A percentile compares a stretch with the other conserved stretches of the same genome.
Evolutionary conservation across 2,797 vertebrate species (phyloP).

Genomic region (Platyrinchus mystaceus): DNA sequence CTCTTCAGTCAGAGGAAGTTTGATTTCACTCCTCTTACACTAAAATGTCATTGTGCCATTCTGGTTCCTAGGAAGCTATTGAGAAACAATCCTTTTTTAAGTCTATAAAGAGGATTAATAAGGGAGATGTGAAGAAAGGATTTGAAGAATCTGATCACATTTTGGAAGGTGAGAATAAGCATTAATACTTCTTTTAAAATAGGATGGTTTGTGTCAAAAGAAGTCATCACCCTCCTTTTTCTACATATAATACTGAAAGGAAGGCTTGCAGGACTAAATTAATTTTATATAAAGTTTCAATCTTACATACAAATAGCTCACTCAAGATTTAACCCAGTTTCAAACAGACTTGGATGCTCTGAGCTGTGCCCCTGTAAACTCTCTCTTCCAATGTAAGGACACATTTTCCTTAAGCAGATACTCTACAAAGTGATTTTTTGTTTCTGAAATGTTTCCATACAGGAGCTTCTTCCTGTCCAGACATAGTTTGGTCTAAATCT

Average conservation of each 20-base stretch:
- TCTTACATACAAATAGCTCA: neutral
- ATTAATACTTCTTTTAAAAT: neutral
- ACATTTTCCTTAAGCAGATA: neutral
- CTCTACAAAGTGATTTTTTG: neutral
- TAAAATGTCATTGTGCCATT: neutral
- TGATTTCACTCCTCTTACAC: neutral
- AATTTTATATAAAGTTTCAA: neutral
- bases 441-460: neutral
- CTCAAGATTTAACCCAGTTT: neutral
- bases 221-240: neutral
- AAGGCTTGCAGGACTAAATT: neutral
- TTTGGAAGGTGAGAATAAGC: constrained; percentile 82
- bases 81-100: constrained; percentile 85
- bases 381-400: neutral
- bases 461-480: neutral
- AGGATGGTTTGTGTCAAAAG: neutral
- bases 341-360: neutral
- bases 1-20: neutral
- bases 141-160: constrained; percentile 89
- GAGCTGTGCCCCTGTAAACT: neutral
- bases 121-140: constrained; percentile 84
- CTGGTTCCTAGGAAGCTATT: constrained; percentile 87
- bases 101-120: constrained; percentile 82
- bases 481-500: neutral
- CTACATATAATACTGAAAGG: neutral